Evolutionary conservation across 2,113 vertebrate genomes (phyloP), one percentile per base, ranked within the genome.

Genomic region (Herpetotheres cachinnans): DNA sequence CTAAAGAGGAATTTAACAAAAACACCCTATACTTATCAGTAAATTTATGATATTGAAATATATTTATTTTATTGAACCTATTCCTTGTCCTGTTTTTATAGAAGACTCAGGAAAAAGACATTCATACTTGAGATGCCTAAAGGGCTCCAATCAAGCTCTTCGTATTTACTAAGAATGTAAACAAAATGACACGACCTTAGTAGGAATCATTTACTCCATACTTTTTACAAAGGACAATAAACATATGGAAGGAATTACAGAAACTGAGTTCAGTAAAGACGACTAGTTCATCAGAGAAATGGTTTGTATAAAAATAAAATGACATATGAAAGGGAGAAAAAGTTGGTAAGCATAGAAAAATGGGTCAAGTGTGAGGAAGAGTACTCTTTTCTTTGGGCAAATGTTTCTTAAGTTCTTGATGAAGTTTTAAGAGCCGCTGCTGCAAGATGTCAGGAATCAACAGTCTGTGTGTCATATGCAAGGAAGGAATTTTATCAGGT

Each of bases 201-300:
- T n/a, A 92, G 88, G 72, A 97, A 89, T 84, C 78, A 91, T 92
- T 95, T 94, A 79, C 90, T 97, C 86, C 32, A 86, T 88, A 79
- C 63, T 97, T 89, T 96, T 96, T 88, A 86, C 77, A 96, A 97
- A 95, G 36, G 80, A 89, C 78, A 95, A 90, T 76, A 93, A 95
- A 94, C 97, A 97, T 93, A 95, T 95, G 97, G 97, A 97, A 96
- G 20, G 72, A 91, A 95, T 98, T 97, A 98, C n/a, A 47, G 85
- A 95, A 89, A 95, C 55, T 47, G 54, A 90, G 89, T 89, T n/a
- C 67, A 77, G 42, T 66, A 74, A 90, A 89, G 71, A 77, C 54
- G 56, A 80, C 6, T 34, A 71, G 62, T 19, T 89, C 42, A 70
- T 54, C n/a, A 62, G 26, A 79, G 47, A 85, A 73, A 87, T 21